Evolutionary conservation across 2,888 invertebrate species (phyloP).

Genomic region (Rhodophaea formosa): DNA sequence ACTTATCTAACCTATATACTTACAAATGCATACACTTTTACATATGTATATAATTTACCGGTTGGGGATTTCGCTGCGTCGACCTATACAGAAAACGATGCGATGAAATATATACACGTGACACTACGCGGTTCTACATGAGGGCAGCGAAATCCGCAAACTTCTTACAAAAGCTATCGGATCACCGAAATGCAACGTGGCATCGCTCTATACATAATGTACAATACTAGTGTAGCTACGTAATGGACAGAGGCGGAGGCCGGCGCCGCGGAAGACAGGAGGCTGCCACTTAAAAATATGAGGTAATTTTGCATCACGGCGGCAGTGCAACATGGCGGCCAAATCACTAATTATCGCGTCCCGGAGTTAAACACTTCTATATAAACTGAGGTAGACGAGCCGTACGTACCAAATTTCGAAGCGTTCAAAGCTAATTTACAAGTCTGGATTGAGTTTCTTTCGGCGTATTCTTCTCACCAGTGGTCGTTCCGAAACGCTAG

Average conservation of each 20-base stretch:
- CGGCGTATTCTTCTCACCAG: too few relatives aligned
- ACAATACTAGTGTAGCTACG: constrained; percentile 55
- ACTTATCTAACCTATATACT: constrained; percentile 73
- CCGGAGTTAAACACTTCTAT: too few relatives aligned
- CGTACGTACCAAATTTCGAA: too few relatives aligned
- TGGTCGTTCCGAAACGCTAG: too few relatives aligned
- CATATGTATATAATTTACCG: constrained; percentile 59
- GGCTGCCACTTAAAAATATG: constrained; percentile 45
- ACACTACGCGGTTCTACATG: constrained; percentile 51
- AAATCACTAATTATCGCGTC: constrained; percentile 15
- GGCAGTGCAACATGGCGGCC: constrained; percentile 39
- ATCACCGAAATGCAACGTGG: constrained; percentile 14
- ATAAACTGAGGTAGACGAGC: too few relatives aligned
- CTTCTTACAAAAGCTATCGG: constrained; percentile 37
- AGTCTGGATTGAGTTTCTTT: too few relatives aligned
- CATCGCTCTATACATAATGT: constrained; percentile 56
- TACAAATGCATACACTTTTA: constrained; percentile 79
- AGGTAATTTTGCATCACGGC: constrained; percentile 47
- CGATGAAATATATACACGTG: constrained; percentile 44
- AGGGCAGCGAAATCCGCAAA: constrained; percentile 47
- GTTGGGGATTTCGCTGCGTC: constrained; percentile 42
- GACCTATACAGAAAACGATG: constrained; percentile 40
- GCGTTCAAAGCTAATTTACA: too few relatives aligned
- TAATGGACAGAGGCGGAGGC: constrained; percentile 60
- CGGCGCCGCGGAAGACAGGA: constrained; percentile 60